Conservation (phyloP, 2,113 vertebrate species). For the Corythaeola cristata region DNA sequence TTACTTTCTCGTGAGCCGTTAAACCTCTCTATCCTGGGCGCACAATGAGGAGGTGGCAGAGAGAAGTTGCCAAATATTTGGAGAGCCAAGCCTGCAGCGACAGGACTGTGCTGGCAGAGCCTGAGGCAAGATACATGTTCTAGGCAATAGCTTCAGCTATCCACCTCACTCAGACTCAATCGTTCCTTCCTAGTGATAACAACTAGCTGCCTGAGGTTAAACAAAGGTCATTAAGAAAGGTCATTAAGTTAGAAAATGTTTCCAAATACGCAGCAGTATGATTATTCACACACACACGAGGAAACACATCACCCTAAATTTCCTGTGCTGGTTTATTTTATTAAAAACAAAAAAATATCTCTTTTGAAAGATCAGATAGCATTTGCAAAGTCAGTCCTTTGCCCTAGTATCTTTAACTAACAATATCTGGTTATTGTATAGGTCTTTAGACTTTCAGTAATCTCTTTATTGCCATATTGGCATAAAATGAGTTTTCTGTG, state of each 20-base stretch:
- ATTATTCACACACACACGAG: not conserved
- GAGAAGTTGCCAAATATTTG: not conserved
- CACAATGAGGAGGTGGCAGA: not conserved
- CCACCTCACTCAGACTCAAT: not conserved
- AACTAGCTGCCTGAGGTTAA: not conserved
- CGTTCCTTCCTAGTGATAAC: not conserved
- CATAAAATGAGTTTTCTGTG: not conserved
- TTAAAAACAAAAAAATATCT: not conserved
- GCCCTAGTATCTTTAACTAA: not conserved
- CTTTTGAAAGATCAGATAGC: not conserved
- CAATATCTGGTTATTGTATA: not conserved
- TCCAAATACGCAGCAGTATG: not conserved
- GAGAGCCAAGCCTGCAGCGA: not conserved
- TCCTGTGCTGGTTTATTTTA: not conserved
- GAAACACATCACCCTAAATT: not conserved
- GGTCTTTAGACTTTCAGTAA: not conserved
- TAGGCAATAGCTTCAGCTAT: not conserved
- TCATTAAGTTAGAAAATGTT: not conserved
- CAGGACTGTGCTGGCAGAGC: not conserved
- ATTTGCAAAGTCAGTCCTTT: not conserved
- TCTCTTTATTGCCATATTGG: not conserved
- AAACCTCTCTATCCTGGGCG: not conserved
- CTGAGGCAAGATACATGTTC: not conserved
- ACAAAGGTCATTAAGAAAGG: not conserved
- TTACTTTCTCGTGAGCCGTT: not conserved